Evolutionary conservation across 2,888 invertebrate species (phyloP), one percentile per base, ranked within the genome.

Genomic region (Hirtodrosophila trivittata): DNA sequence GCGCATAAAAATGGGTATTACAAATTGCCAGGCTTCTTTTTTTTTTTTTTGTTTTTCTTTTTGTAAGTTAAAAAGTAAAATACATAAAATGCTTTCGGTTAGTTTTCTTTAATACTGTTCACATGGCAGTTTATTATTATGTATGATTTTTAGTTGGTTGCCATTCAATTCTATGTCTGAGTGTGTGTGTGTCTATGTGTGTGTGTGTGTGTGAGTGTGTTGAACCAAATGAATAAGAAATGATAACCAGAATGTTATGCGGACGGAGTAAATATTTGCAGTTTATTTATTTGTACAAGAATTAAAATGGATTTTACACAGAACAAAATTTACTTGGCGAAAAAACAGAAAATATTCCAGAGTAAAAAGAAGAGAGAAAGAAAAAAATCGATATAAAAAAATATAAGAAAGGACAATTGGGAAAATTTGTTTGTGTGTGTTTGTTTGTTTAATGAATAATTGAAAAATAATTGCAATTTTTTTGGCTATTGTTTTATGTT

Each of bases 251-350:
- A 55, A 49, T 59, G 46, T 47, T 63, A 43, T 64, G 55, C 78
- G 78, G 78, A 78, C 78, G 78, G 78, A 86, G 84, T 77, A 71
- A 78, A 78, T 64, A 50, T 52, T 60, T 49, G 16, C 12, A 47
- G 9, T 54, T 43, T 1, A 42, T 55, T 59, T 47, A 52, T 66
- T 66, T 47, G 42, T 54, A 35, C 38, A 57, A 47, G 42, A 39
- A 50, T 38, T 13, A 50, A 16, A 56, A 35, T 1, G 41, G 42
- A 51, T n/a, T 39, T 3, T 14, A 13, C 18, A 28, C 16, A 14
- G 3, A 45, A 39, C 30, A 52, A 21, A 52, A 37, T 21, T 21
- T 21, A 21, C 18, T 21, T 21, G 18, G 18, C 18, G 18, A 21
- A 21, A 21, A 21, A 21, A 21, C 2, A 21, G n/a, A n/a, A n/a